Evolutionary conservation across 2,113 vertebrate genomes (phyloP).

Genomic region (Hippoglossus stenolepis): DNA sequence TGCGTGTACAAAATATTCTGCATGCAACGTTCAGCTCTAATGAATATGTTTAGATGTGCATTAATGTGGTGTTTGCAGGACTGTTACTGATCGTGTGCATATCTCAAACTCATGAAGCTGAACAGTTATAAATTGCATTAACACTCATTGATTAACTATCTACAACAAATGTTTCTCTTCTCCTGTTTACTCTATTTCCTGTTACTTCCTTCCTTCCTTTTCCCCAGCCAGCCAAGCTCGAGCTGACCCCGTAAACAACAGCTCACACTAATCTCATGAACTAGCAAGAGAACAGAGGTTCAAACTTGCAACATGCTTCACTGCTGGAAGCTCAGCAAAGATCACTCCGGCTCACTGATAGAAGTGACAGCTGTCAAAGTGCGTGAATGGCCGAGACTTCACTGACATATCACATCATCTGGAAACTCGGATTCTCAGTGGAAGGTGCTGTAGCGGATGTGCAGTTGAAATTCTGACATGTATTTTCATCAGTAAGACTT

Average conservation of each 20-base stretch:
- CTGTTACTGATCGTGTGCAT: background rate
- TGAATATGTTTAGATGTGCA: background rate
- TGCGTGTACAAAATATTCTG: background rate
- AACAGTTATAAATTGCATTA: background rate
- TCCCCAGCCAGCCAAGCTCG: constrained; percentile 20
- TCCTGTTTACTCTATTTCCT: constrained; percentile 9
- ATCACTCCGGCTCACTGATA: constrained; percentile 40
- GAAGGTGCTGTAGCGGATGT: background rate
- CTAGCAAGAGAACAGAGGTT: constrained; percentile 20
- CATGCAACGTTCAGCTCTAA: too few species aligned
- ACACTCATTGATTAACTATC: background rate
- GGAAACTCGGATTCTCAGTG: background rate
- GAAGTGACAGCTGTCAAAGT: constrained; percentile 63
- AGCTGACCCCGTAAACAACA: constrained; percentile 41
- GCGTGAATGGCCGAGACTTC: constrained; percentile 32
- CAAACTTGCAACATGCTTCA: constrained; percentile 28
- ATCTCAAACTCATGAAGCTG: constrained; percentile 9
- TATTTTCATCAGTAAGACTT: background rate
- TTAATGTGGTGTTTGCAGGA: constrained; percentile 5
- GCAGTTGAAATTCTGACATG: background rate
- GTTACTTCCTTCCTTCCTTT: constrained; percentile 6
- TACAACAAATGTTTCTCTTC: constrained; percentile 9
- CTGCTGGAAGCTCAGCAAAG: constrained; percentile 24
- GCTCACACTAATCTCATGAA: constrained; percentile 50
- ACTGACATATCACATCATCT: constrained; percentile 11